phyloP scores from a whole-genome alignment of 2,797 vertebrate species.

The Syndactyla subalaris region DNA sequence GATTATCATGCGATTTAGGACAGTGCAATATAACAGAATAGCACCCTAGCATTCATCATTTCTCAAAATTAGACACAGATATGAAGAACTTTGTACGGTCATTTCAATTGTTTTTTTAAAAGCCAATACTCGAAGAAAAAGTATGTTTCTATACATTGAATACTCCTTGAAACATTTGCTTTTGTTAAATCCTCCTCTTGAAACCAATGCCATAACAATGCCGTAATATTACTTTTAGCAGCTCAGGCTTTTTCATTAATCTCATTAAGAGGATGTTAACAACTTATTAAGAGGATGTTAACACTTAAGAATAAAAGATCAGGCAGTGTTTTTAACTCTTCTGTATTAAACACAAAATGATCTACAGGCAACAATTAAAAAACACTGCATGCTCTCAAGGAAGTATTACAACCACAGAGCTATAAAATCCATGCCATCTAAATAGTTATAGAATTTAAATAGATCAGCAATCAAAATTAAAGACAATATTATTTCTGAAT shows the following conservation, averaged over 20 bases:
- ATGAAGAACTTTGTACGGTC: background rate
- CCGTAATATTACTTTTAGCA: background rate
- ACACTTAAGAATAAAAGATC: background rate
- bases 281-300: background rate
- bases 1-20: background rate
- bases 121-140: background rate
- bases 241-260: background rate
- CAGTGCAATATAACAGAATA: background rate
- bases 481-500: background rate
- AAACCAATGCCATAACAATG: background rate
- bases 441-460: background rate
- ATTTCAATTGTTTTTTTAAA: background rate
- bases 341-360: constrained; percentile 51
- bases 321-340: background rate
- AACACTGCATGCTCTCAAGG: background rate
- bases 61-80: background rate
- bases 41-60: background rate
- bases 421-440: background rate
- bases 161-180: background rate
- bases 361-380: constrained; percentile 56
- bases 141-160: background rate
- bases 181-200: background rate
- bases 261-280: background rate
- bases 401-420: background rate
- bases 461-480: background rate